Conservation (phyloP, 2,113 vertebrate species). For the Xiphophorus couchianus region DNA sequence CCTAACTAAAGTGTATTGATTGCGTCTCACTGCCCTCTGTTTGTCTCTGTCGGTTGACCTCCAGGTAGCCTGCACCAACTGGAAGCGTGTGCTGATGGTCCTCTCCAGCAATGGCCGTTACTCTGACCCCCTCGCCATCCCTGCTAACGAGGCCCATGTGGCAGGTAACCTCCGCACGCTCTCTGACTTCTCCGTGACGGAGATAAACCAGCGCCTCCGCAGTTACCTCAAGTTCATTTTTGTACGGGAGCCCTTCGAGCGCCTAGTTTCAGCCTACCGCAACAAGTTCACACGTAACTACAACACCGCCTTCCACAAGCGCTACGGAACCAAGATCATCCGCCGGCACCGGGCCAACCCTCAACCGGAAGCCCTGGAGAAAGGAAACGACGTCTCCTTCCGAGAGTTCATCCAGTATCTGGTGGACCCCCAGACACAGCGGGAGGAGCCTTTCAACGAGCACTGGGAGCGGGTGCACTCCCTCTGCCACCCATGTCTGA, state of each 20-base stretch:
- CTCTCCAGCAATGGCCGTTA: conserved; percentile 84
- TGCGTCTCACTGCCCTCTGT: neutral
- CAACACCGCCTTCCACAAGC: conserved; percentile 92
- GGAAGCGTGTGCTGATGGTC: conserved; percentile 95
- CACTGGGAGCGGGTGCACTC: conserved; percentile 95
- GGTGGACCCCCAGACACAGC: conserved; percentile 89
- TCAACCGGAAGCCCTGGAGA: conserved; percentile 77
- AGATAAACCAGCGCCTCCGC: conserved; percentile 92
- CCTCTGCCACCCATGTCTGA: conserved; percentile 92
- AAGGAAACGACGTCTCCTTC: conserved; percentile 88
- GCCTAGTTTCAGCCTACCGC: conserved; percentile 92
- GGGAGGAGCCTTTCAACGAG: conserved; percentile 90
- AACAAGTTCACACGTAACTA: conserved; percentile 94
- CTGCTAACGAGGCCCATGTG: conserved; percentile 89
- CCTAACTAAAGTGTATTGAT: no score
- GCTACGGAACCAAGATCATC: conserved; percentile 91
- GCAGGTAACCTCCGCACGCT: conserved; percentile 87
- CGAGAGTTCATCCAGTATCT: conserved; percentile 93
- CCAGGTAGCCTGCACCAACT: conserved; percentile 94
- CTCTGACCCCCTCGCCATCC: conserved; percentile 86
- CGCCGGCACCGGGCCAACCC: conserved; percentile 85
- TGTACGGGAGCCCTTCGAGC: conserved; percentile 92
- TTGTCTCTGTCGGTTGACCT: neutral
- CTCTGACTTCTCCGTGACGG: conserved; percentile 83
- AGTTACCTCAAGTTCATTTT: conserved; percentile 95